phyloP scores from a whole-genome alignment of 2,113 vertebrate species.

The Phyllostomus discolor region DNA sequence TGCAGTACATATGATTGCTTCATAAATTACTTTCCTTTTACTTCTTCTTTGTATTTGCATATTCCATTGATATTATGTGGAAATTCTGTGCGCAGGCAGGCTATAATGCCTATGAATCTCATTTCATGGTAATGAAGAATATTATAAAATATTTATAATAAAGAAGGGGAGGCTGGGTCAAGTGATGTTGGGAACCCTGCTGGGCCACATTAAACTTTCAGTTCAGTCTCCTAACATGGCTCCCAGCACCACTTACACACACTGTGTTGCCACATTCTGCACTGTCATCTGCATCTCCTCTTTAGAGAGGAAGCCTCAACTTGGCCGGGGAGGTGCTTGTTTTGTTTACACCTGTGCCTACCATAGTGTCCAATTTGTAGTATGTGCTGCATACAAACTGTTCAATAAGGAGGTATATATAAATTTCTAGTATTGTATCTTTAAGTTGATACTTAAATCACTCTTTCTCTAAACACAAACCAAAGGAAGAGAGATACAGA shows the following conservation, averaged over 20 bases:
- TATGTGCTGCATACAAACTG: not conserved
- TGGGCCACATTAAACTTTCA: not conserved
- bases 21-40: not conserved
- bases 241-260: not conserved
- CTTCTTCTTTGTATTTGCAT: not conserved
- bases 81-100: not conserved
- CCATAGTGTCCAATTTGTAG: not conserved
- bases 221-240: not conserved
- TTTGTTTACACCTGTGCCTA: not conserved
- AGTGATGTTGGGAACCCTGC: not conserved
- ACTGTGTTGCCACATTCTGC: fast-evolving
- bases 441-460: not conserved
- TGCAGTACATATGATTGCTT: not conserved
- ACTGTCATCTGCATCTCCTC: not conserved
- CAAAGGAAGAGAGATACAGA: not conserved
- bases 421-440: not conserved
- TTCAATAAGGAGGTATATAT: not conserved
- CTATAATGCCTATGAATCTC: not conserved
- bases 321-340: not conserved
- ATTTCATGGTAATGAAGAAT: not conserved
- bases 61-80: not conserved
- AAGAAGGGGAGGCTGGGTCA: not conserved
- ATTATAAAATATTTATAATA: not conserved
- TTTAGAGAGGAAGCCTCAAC: fast-evolving
- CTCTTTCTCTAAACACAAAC: not conserved